Evolutionary conservation across 2,113 vertebrate species (phyloP).

Genomic region (Struthidea cinerea): DNA sequence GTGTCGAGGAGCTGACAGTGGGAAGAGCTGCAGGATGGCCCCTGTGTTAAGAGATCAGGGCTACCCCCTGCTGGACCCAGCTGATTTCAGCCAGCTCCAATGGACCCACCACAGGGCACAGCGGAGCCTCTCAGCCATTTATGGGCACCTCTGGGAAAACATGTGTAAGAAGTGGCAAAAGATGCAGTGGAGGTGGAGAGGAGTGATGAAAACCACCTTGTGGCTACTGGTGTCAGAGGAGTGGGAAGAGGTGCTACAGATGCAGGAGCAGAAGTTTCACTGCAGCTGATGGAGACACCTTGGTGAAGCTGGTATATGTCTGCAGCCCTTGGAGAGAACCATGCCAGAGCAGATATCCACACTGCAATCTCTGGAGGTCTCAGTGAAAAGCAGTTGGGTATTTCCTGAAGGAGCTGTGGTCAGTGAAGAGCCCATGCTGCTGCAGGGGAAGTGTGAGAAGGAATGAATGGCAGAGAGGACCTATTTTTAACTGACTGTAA

Average conservation of each 20-base stretch:
- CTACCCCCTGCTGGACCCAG: not conserved
- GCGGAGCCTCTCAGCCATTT: not conserved
- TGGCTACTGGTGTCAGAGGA: not conserved
- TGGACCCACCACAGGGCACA: not conserved
- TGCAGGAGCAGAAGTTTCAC: not conserved
- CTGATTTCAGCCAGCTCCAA: not conserved
- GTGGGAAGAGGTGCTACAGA: not conserved
- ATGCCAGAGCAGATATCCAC: not conserved
- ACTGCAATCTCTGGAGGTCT: no score
- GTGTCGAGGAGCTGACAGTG: not conserved
- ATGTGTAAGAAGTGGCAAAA: not conserved
- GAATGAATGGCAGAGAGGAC: not conserved
- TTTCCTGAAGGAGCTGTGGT: not conserved
- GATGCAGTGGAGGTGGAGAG: not conserved
- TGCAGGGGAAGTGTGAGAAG: not conserved
- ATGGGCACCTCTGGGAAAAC: not conserved
- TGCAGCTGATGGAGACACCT: not conserved
- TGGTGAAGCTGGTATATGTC: not conserved
- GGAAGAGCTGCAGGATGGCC: not conserved
- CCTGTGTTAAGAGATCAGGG: not conserved
- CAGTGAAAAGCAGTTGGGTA: not conserved
- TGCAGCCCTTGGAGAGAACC: not conserved
- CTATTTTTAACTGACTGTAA: not conserved
- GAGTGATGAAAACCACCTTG: not conserved
- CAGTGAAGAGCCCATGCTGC: no score